phyloP scores from a whole-genome alignment of 1,140 invertebrate genomes.

The Sitobion miscanthi region DNA sequence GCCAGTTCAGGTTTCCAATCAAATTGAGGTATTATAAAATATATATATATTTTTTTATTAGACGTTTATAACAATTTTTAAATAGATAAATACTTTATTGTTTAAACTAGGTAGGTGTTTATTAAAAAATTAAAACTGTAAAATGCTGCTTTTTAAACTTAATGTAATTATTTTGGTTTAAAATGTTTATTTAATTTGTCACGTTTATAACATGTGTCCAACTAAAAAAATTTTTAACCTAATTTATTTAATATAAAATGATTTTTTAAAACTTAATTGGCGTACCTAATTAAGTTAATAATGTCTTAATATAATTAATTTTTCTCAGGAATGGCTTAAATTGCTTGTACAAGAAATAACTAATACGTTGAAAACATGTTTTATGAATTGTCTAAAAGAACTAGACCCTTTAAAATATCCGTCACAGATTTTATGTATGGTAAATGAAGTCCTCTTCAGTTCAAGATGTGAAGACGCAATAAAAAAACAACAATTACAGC shows the following conservation, averaged over 20 bases:
- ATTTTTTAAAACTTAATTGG: background rate
- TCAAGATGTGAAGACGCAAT: constrained; percentile 83
- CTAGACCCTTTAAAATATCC: constrained; percentile 81
- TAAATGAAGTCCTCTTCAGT: constrained; percentile 79
- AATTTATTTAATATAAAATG: background rate
- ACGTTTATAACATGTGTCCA: background rate
- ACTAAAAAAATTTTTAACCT: background rate
- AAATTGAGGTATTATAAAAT: constrained; percentile 75
- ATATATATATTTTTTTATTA: background rate
- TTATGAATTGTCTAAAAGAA: constrained; percentile 75
- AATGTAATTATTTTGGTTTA: background rate
- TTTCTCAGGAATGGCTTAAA: constrained; percentile 72
- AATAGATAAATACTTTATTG: background rate
- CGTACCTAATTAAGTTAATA: background rate
- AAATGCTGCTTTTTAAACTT: background rate
- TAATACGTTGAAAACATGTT: constrained; percentile 72
- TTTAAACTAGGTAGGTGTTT: background rate
- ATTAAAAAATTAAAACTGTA: background rate
- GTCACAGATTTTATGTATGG: constrained; percentile 81
- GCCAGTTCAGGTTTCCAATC: constrained; percentile 76
- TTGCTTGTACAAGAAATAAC: constrained; percentile 83
- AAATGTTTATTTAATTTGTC: background rate
- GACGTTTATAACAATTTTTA: background rate
- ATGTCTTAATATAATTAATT: background rate
- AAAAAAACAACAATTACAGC: constrained; percentile 68